phyloP scores from a whole-genome alignment of 2,888 invertebrate species.

The Orchesella flavescens region DNA sequence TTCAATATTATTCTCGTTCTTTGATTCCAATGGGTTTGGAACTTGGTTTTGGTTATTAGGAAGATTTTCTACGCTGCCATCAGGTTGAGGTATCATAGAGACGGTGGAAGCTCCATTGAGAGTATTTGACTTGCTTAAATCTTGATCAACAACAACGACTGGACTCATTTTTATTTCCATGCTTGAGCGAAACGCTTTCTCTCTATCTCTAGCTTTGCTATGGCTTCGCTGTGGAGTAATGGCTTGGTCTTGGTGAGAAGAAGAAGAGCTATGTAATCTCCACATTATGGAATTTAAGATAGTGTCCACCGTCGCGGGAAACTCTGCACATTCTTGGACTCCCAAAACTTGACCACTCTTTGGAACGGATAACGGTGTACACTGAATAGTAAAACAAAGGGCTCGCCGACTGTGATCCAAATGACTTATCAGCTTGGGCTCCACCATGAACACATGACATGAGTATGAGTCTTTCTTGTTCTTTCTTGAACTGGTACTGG shows the following conservation, averaged over 20 bases:
- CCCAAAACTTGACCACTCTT: constrained; percentile 71
- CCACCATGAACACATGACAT: constrained; percentile 95
- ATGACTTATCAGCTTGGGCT: constrained; percentile 89
- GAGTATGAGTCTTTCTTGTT: too few species aligned
- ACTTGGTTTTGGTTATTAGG: constrained; percentile 67
- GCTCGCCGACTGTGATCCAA: constrained; percentile 86
- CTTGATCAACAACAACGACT: neutral
- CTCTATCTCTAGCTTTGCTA: constrained; percentile 67
- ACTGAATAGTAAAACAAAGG: constrained; percentile 87
- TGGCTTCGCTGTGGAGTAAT: constrained; percentile 69
- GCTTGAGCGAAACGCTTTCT: constrained; percentile 67
- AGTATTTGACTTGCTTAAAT: constrained; percentile 46
- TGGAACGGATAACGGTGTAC: constrained; percentile 83
- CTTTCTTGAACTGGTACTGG: constrained; percentile 78
- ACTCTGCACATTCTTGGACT: constrained; percentile 79
- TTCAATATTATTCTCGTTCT: constrained; percentile 65
- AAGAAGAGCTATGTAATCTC: constrained; percentile 76
- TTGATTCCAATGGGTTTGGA: constrained; percentile 26
- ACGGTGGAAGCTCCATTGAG: constrained; percentile 27
- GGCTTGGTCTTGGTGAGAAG: too few species aligned
- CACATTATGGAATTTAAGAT: constrained; percentile 79
- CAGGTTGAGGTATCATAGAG: constrained; percentile 60
- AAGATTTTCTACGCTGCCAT: constrained; percentile 71
- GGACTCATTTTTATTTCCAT: constrained; percentile 69
- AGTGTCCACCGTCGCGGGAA: constrained; percentile 87